Evolutionary conservation across 1,140 invertebrate genomes (phyloP).

Genomic region (Drosophila truncata): DNA sequence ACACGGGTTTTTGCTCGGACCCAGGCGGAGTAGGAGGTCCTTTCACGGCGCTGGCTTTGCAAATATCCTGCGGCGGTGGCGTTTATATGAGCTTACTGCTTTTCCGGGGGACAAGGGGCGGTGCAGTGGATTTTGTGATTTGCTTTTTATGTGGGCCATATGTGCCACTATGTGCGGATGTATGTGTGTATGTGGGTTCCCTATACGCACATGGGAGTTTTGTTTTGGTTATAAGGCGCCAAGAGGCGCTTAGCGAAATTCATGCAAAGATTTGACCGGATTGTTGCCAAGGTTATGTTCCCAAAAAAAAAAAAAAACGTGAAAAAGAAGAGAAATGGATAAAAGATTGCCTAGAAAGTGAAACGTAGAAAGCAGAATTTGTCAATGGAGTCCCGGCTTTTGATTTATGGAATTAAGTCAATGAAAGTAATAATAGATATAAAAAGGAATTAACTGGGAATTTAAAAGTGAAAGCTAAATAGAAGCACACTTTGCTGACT

Average conservation of each 20-base stretch:
- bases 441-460: not conserved
- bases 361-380: not conserved
- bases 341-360: not conserved
- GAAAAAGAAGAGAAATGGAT: not conserved
- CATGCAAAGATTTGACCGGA: slow-evolving; percentile 62
- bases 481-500: not conserved
- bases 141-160: slow-evolving; percentile 69
- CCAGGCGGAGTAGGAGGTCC: slow-evolving; percentile 14
- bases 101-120: not conserved
- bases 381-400: slow-evolving; percentile 4
- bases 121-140: slow-evolving; percentile 77
- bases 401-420: slow-evolving; percentile 16
- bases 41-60: slow-evolving; percentile 58
- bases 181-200: not conserved
- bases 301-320: not conserved
- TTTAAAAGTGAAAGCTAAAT: not conserved
- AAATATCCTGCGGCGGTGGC: slow-evolving; percentile 73
- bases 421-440: not conserved
- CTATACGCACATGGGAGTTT: slow-evolving; percentile 20
- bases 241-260: slow-evolving; percentile 65
- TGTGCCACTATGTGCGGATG: slow-evolving; percentile 16
- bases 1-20: slow-evolving; percentile 13
- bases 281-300: slow-evolving; percentile 45
- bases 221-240: slow-evolving; percentile 39
- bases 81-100: slow-evolving; percentile 75